These are phyloP conservation scores for Fistularia commersonii DNA, from an alignment of 2,797 vertebrate genomes.

Conservation along the genomic window DNA sequence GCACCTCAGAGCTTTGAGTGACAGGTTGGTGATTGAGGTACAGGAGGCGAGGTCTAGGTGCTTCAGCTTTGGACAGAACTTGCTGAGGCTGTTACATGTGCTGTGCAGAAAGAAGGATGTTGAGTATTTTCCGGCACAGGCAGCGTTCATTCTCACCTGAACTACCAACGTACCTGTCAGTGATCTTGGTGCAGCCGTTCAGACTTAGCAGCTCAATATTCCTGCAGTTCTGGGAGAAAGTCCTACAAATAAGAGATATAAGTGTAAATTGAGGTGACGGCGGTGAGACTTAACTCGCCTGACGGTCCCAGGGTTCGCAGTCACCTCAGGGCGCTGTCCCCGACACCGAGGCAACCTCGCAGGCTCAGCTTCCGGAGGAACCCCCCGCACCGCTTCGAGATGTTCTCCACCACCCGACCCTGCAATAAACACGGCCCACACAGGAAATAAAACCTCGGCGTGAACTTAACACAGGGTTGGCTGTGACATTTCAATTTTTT, in stretches of 20 bases:
- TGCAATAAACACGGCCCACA: slow-evolving; percentile 49
- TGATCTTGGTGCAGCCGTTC: slow-evolving; percentile 97
- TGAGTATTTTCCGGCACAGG: background rate
- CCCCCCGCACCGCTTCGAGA: slow-evolving; percentile 95
- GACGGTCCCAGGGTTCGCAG: background rate
- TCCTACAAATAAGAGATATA: slow-evolving; percentile 69
- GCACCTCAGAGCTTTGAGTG: slow-evolving; percentile 95
- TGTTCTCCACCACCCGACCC: slow-evolving; percentile 97
- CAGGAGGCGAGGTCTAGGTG: slow-evolving; percentile 95
- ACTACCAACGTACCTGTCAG: slow-evolving; percentile 81
- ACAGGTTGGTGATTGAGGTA: slow-evolving; percentile 97
- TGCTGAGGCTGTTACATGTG: slow-evolving; percentile 96
- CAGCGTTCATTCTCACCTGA: background rate
- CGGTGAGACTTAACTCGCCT: background rate
- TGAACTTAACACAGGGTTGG: background rate
- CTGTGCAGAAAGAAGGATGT: slow-evolving; percentile 60
- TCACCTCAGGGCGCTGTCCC: slow-evolving; percentile 93
- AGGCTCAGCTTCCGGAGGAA: slow-evolving; percentile 94
- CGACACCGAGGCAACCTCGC: slow-evolving; percentile 91
- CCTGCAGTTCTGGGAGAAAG: slow-evolving; percentile 96
- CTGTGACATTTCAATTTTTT: background rate
- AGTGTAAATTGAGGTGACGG: background rate
- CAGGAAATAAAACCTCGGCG: background rate
- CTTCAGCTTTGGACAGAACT: slow-evolving; percentile 97
- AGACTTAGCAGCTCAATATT: slow-evolving; percentile 95